These are phyloP conservation scores for Salpingus planirostris DNA, from an alignment of 2,888 invertebrate species.

Conservation along the genomic window DNA sequence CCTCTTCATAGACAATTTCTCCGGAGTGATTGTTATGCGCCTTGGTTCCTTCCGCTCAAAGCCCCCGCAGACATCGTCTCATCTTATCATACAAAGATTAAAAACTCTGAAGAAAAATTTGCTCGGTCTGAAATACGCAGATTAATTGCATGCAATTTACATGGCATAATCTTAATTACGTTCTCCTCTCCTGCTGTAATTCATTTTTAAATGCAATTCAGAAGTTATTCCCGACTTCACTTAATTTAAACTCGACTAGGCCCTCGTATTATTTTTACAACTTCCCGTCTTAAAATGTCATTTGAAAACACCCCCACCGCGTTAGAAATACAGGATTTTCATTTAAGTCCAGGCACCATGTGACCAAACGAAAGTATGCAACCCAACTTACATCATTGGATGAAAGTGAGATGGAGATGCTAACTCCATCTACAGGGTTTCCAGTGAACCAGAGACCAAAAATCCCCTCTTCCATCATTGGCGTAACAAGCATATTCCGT, in stretches of 20 bases:
- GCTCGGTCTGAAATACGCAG: constrained; percentile 18
- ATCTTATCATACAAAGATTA: constrained; percentile 21
- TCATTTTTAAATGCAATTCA: constrained; percentile 19
- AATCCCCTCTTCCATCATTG: too few relatives aligned
- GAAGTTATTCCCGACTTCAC: constrained; percentile 16
- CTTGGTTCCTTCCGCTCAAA: constrained; percentile 20
- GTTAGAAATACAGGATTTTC: too few relatives aligned
- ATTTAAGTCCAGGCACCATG: too few relatives aligned
- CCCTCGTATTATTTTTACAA: too few relatives aligned
- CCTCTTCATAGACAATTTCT: constrained; percentile 24
- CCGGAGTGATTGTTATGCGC: constrained; percentile 21
- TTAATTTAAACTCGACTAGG: constrained; percentile 1
- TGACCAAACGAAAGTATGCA: too few relatives aligned
- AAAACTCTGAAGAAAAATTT: constrained; percentile 21
- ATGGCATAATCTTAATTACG: constrained; percentile 29
- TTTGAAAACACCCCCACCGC: too few relatives aligned
- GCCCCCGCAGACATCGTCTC: constrained; percentile 23
- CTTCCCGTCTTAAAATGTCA: too few relatives aligned
- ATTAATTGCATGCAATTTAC: constrained; percentile 32
- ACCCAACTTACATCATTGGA: too few relatives aligned
- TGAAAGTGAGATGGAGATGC: too few relatives aligned
- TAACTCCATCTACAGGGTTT: too few relatives aligned
- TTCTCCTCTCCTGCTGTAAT: constrained; percentile 13
- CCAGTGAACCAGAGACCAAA: too few relatives aligned
- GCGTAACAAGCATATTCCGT: too few relatives aligned